Percentiles rank a stretch among this genome's conserved stretches.
Evolutionary conservation across 2,888 invertebrate species (phyloP).

Genomic region (Calameuta filiformis): DNA sequence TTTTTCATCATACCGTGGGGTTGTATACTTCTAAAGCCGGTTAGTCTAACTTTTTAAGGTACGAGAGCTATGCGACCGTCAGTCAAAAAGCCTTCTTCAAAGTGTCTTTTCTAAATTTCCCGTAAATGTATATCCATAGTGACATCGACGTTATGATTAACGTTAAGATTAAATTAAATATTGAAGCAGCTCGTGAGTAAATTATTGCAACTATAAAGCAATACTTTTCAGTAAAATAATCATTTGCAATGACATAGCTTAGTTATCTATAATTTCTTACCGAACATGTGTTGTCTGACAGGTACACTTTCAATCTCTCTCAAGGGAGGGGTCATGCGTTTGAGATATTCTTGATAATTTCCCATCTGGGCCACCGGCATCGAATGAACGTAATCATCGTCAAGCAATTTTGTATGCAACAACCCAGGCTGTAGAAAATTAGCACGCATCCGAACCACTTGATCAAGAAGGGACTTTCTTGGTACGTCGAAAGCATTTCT

Average conservation of each 20-base stretch:
- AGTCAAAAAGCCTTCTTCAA: background rate
- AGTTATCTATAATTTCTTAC: conserved; percentile 60
- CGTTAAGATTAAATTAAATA: background rate
- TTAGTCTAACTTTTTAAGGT: background rate
- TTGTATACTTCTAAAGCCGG: background rate
- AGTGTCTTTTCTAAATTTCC: background rate
- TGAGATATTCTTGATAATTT: conserved; percentile 98
- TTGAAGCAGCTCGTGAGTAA: background rate
- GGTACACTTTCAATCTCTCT: conserved; percentile 96
- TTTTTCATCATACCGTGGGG: background rate
- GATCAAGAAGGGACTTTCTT: conserved; percentile 87
- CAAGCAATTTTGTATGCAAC: conserved; percentile 78
- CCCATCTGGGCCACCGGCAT: conserved; percentile 99
- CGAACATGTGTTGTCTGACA: conserved; percentile 98
- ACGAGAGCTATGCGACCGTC: background rate
- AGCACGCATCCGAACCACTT: conserved; percentile 93
- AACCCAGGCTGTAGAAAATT: conserved; percentile 89
- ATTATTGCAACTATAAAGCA: background rate
- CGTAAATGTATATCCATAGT: background rate
- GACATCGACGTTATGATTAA: background rate
- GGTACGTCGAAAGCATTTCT: conserved; percentile 97
- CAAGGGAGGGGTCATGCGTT: conserved; percentile 90
- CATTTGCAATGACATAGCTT: background rate
- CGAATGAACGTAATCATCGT: conserved; percentile 94
- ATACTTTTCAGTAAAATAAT: background rate